Base-by-base conservation (phyloP, 2,797 vertebrate genomes). In the Bradypodion pumilum region DNA sequence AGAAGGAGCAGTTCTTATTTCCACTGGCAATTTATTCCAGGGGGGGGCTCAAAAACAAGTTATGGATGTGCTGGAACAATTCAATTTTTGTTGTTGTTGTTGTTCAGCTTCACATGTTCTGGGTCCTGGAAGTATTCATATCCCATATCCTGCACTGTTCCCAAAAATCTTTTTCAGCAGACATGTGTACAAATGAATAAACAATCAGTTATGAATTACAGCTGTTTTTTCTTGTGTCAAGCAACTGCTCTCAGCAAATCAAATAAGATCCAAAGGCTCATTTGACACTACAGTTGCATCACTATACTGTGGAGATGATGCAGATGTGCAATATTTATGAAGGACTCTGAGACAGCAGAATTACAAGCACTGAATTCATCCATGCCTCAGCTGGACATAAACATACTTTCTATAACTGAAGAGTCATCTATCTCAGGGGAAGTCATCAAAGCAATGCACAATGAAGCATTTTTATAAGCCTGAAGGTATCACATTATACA, bases 361-460 rank as follows among this genome's bases (percentile, higher is more conserved):
- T 6, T n/a, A 42, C 16, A 91, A 90, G 82, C 40, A 29, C 5
- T 46, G 40, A 69, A 88, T 2, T 73, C 21, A 81, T 52, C 85
- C 3, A 82, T 72, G 75, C 37, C 29, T 46, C 56, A 82, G 29
- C 21, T 25, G 1, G 7, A 68, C 80, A 85, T 46, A 65, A 86
- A 89, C 89, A 84, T 7, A 32, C 1, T 65, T 69, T 85, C 82
- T 66, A 37, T 65, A 80, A 72, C 42, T 76, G 44, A 87, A 88
- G 23, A 78, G 60, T 72, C 63, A 80, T 63, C 5, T 56, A 65
- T 86, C n/a, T 68, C 79, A 68, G 37, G 2, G 59, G 15, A n/a
- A 60, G 6, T 46, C 65, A 91, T 56, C 74, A 86, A 88, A 65
- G 37, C 29, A 72, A 9, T 40, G 74, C 74, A 63, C 56, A 44